These are phyloP conservation scores for Willowsia nigromaculata DNA, from an alignment of 2,888 invertebrate genomes.

Conservation along the genomic window DNA sequence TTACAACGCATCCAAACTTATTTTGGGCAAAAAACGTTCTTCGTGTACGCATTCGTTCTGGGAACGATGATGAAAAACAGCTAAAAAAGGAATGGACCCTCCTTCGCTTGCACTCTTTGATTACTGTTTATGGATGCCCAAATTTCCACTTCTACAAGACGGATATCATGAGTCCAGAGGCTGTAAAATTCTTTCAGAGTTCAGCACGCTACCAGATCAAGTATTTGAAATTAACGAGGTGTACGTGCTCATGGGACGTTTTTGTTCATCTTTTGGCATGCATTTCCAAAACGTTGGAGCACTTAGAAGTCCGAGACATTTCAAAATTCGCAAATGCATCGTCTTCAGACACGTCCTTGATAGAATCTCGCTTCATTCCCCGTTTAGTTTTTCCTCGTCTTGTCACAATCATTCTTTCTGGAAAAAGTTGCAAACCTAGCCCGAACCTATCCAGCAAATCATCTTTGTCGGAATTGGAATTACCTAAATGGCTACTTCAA, in stretches of 20 bases:
- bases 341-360: not conserved
- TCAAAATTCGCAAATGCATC: not conserved
- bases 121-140: constrained; percentile 3
- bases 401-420: not conserved
- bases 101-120: not conserved
- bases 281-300: constrained; percentile 9
- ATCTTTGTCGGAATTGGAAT: not conserved
- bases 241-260: not conserved
- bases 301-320: constrained; percentile 40
- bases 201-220: constrained; percentile 38
- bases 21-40: constrained; percentile 41
- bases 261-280: constrained; percentile 20
- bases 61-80: not conserved
- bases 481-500: not conserved
- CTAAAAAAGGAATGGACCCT: constrained; percentile 1
- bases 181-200: constrained; percentile 43
- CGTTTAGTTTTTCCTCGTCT: not conserved
- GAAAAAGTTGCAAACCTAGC: not conserved
- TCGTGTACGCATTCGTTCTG: not conserved
- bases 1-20: not conserved
- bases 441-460: no score
- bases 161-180: not conserved
- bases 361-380: not conserved
- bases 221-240: constrained; percentile 36
- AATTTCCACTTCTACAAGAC: constrained; percentile 53